phyloP scores from a whole-genome alignment of 2,113 vertebrate species.

The Thamnophis sirtalis region DNA sequence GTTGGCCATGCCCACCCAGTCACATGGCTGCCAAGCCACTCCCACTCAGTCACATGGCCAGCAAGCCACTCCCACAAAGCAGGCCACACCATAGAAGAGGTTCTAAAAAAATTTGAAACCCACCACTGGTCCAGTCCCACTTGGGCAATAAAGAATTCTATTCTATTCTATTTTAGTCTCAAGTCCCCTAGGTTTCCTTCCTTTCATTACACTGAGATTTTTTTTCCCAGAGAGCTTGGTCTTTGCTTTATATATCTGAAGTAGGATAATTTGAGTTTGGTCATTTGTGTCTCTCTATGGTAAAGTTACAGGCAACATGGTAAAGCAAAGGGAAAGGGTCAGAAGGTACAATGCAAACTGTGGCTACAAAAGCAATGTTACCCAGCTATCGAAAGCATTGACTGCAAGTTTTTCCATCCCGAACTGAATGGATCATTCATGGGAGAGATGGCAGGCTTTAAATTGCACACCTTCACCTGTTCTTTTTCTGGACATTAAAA shows the following conservation, averaged over 20 bases:
- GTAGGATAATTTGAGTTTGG: neutral
- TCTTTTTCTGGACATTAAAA: slow-evolving; percentile 49
- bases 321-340: neutral
- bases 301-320: neutral
- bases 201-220: neutral
- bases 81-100: too few relatives aligned
- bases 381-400: neutral
- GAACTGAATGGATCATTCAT: neutral
- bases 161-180: too few relatives aligned
- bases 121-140: too few relatives aligned
- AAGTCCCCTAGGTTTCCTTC: neutral
- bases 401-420: neutral
- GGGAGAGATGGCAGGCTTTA: slow-evolving; percentile 13
- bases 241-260: neutral
- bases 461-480: slow-evolving; percentile 28
- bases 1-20: too few relatives aligned
- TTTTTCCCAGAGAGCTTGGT: neutral
- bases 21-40: too few relatives aligned
- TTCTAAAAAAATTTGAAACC: too few relatives aligned
- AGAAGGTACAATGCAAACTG: neutral
- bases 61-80: too few relatives aligned
- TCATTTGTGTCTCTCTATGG: neutral
- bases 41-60: too few relatives aligned
- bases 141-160: too few relatives aligned
- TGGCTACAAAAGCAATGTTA: neutral